Conservation (phyloP, 1,140 invertebrate genomes). For the Battus philenor region DNA sequence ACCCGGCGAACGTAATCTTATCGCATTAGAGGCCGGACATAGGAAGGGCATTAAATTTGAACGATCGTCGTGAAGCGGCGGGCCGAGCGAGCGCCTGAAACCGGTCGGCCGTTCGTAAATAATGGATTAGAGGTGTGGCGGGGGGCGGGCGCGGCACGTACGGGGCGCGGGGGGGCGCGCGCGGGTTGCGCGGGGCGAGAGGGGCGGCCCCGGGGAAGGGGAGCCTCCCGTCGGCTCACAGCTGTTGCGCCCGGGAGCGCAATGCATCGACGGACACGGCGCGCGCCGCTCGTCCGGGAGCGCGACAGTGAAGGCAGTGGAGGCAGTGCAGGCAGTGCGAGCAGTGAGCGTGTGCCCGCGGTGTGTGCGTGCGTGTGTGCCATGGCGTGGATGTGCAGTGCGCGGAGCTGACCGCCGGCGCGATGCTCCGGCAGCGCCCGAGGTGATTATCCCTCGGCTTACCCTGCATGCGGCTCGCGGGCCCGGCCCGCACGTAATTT, state of each 20-base stretch:
- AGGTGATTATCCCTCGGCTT: conserved; percentile 68
- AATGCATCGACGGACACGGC: conserved; percentile 66
- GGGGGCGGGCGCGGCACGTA: conserved; percentile 35
- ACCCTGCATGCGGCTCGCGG: conserved; percentile 40
- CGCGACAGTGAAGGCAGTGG: conserved; percentile 32
- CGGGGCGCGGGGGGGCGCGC: conserved; percentile 30
- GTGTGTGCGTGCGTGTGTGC: conserved; percentile 47
- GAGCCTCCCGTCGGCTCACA: conserved; percentile 49
- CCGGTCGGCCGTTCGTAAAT: conserved; percentile 73
- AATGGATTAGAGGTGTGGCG: conserved; percentile 69
- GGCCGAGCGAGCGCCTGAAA: conserved; percentile 67
- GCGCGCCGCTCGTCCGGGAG: conserved; percentile 42
- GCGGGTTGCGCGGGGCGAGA: conserved; percentile 29
- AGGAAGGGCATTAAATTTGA: conserved; percentile 74
- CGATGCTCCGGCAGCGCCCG: conserved; percentile 69
- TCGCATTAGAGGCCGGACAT: conserved; percentile 72
- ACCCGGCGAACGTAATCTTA: conserved; percentile 59
- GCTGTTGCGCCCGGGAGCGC: conserved; percentile 68
- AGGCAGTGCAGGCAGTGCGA: conserved; percentile 36
- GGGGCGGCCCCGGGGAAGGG: conserved; percentile 18
- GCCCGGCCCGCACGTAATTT: conserved; percentile 18
- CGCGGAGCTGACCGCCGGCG: conserved; percentile 63
- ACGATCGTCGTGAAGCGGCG: conserved; percentile 63
- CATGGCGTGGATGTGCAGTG: conserved; percentile 69
- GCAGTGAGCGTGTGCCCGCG: conserved; percentile 40